Percentiles rank a stretch among this genome's conserved stretches.
Evolutionary conservation across 2,888 invertebrate genomes (phyloP).

Genomic region (Lottia scabra): DNA sequence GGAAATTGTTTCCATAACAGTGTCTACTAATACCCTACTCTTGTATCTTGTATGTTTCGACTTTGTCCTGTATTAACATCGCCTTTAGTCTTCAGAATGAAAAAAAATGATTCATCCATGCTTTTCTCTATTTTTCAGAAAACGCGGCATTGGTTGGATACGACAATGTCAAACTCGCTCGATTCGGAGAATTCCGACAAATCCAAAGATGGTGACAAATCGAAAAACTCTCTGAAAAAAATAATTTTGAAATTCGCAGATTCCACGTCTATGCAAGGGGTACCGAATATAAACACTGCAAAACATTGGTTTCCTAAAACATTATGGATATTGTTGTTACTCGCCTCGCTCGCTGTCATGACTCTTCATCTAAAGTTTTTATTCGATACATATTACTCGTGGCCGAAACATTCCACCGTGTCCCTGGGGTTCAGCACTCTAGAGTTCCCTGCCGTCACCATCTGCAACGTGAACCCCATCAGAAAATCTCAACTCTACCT

Average conservation of each 20-base stretch:
- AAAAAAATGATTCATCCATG: too few species aligned
- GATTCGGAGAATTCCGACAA: background rate
- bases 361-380: slow-evolving; percentile 16
- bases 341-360: slow-evolving; percentile 16
- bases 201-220: background rate
- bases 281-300: slow-evolving; percentile 21
- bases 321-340: slow-evolving; percentile 26
- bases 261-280: slow-evolving; percentile 30
- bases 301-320: slow-evolving; percentile 17
- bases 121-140: background rate
- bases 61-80: too few species aligned
- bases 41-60: too few species aligned
- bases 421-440: slow-evolving; percentile 22
- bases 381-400: slow-evolving; percentile 18
- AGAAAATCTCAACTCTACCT: slow-evolving; percentile 8
- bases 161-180: background rate
- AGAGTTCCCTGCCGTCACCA: slow-evolving; percentile 30
- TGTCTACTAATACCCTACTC: too few species aligned
- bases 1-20: too few species aligned
- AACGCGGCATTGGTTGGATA: background rate
- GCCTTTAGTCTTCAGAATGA: too few species aligned
- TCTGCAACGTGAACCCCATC: slow-evolving; percentile 36
- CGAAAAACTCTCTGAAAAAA: background rate
- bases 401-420: slow-evolving; percentile 19
- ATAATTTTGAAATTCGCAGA: slow-evolving; percentile 20